Base-by-base conservation (phyloP, 1,140 invertebrate species). In the Lepidurus packardi region DNA sequence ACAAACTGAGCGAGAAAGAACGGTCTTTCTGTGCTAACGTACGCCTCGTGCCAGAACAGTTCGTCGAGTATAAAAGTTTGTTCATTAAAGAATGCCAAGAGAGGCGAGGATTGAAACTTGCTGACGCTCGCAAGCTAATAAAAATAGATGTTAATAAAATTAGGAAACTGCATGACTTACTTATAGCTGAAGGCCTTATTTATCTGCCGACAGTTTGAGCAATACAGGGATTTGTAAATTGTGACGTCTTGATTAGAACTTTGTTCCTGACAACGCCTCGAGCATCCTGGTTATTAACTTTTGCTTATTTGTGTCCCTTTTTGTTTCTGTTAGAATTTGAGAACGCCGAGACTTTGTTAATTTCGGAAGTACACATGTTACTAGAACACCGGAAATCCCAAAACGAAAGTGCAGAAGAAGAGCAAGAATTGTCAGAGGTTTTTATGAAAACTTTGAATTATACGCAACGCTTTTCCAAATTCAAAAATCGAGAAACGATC, bases 401-500 rank as follows among this genome's bases (percentile, higher is more conserved):
- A 85, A 99, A 98, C 86, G 97, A 99, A 87, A 96, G 92, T 76
- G 95, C 96, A 1, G 98, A 99, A 84, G 98, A 99, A 81, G 97
- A 98, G 84, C 96, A 98, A 86, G 95, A 98, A 86, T 92, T 99
- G 83, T 97, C 96, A 0, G 97, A 99, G 85, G 96, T 99, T 24
- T 99, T 99, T 83, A 93, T 96, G 89, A 99, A 99, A 85, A 99
- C 96, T 0, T 87, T 97, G 4, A 96, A 95, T 75, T 99, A 99
- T 82, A 97, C 96, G 43, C 93, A 97, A 82, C 89, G 96, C 82
- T 99, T 99, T 85, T 90, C 94, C 34, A 96, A 97, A 84, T 98
- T 99, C 85, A 98, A 98, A 85, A 99, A 98, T 84, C 94, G 97
- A 83, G 97, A 99, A 87, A 98, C 96, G 8, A 99, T 99, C 79